phyloP scores from a whole-genome alignment of 2,113 vertebrate genomes.

The Psephotus haematonotus region DNA sequence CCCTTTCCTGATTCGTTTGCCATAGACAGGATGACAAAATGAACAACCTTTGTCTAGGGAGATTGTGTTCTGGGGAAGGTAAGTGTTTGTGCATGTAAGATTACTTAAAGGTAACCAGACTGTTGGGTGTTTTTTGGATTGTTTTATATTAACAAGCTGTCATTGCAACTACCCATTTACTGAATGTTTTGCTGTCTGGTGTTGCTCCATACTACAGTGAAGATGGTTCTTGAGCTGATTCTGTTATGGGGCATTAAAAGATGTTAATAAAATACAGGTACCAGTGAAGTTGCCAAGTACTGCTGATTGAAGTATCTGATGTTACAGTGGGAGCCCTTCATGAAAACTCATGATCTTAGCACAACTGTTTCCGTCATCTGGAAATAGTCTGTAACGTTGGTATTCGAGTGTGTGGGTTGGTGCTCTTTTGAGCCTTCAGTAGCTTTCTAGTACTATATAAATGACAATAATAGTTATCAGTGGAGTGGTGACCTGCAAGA shows the following conservation, averaged over 20 bases:
- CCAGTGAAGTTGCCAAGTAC: neutral
- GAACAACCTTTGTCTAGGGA: neutral
- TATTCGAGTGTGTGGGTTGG: neutral
- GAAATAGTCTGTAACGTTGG: neutral
- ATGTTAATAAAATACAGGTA: neutral
- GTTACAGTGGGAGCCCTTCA: neutral
- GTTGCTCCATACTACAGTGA: neutral
- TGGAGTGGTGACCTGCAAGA: neutral
- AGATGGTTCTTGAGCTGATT: neutral
- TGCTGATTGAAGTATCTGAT: neutral
- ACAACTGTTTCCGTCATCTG: neutral
- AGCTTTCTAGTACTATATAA: neutral
- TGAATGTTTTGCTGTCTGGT: neutral
- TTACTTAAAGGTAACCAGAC: neutral
- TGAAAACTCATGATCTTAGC: neutral
- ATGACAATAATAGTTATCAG: neutral
- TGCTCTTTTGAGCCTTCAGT: neutral
- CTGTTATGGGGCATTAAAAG: neutral
- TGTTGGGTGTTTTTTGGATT: neutral
- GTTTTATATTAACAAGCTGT: neutral
- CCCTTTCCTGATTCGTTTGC: neutral
- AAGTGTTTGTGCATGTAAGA: neutral
- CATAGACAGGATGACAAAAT: neutral
- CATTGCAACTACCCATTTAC: neutral
- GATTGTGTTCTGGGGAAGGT: neutral